These are phyloP conservation scores for Torymus auratus DNA, from an alignment of 2,888 invertebrate species.

Conservation along the genomic window DNA sequence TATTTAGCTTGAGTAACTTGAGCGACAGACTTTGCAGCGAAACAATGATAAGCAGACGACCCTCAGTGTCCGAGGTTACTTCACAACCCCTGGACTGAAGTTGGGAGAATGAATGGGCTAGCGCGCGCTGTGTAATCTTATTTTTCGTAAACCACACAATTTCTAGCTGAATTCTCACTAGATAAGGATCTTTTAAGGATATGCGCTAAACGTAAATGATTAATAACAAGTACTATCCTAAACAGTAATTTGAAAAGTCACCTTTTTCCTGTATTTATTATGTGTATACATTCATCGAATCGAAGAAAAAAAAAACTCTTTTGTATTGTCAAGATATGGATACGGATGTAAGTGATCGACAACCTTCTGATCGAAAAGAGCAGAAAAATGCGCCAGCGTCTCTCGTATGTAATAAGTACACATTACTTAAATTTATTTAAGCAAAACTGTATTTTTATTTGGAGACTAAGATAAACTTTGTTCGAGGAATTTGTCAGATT, in stretches of 20 bases:
- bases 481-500: conserved; percentile 52
- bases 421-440: conserved; percentile 71
- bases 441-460: conserved; percentile 61
- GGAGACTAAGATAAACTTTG: conserved; percentile 60
- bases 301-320: conserved; percentile 60
- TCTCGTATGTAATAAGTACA: conserved; percentile 64
- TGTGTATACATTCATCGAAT: conserved; percentile 71
- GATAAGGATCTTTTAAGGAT: conserved; percentile 67
- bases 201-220: conserved; percentile 61
- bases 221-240: conserved; percentile 64
- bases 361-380: conserved; percentile 55
- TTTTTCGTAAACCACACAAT: conserved; percentile 72
- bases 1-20: conserved; percentile 52
- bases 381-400: conserved; percentile 56
- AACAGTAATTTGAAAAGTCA: conserved; percentile 67
- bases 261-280: conserved; percentile 73
- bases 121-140: conserved; percentile 69
- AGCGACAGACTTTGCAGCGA: conserved; percentile 30
- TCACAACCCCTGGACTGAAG: conserved; percentile 18
- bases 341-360: conserved; percentile 59
- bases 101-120: conserved; percentile 56
- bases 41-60: conserved; percentile 47
- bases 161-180: conserved; percentile 75
- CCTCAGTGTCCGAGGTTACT: conserved; percentile 42
- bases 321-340: conserved; percentile 60